Evolutionary conservation across 2,888 invertebrate species (phyloP).

Genomic region (Parnassius orleans): DNA sequence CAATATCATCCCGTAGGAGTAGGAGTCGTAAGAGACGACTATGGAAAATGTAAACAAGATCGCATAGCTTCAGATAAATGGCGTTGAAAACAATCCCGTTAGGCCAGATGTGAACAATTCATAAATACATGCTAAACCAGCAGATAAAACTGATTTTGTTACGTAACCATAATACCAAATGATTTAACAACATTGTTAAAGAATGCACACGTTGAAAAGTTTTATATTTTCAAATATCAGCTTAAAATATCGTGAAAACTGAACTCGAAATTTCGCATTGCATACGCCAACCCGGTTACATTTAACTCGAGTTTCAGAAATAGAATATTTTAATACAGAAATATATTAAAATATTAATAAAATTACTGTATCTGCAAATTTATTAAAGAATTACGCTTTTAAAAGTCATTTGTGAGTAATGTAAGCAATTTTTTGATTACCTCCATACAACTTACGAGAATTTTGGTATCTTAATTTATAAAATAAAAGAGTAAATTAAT

Average conservation of each 20-base stretch:
- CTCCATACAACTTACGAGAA: background rate
- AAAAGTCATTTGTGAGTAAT: background rate
- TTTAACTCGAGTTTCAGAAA: conserved; percentile 11
- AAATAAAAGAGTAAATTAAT: too few relatives aligned
- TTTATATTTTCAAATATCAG: conserved; percentile 1
- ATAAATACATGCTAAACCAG: too few relatives aligned
- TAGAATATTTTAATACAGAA: conserved; percentile 8
- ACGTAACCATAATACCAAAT: too few relatives aligned
- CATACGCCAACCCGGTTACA: conserved; percentile 7
- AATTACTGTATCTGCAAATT: conserved; percentile 2
- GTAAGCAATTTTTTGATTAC: background rate
- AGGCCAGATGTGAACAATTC: too few relatives aligned
- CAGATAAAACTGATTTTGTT: too few relatives aligned
- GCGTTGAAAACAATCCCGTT: too few relatives aligned
- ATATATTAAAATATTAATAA: conserved; percentile 7
- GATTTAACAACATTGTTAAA: background rate
- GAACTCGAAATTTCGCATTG: conserved; percentile 4
- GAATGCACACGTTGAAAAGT: background rate
- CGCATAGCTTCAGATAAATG: too few relatives aligned
- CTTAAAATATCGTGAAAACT: background rate
- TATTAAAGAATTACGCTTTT: background rate
- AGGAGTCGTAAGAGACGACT: too few relatives aligned
- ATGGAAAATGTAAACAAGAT: too few relatives aligned
- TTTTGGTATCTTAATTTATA: background rate
- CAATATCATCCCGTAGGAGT: too few relatives aligned